These are phyloP conservation scores for Tetranychus cinnabarinus DNA, from an alignment of 1,140 invertebrate genomes.

Conservation along the genomic window DNA sequence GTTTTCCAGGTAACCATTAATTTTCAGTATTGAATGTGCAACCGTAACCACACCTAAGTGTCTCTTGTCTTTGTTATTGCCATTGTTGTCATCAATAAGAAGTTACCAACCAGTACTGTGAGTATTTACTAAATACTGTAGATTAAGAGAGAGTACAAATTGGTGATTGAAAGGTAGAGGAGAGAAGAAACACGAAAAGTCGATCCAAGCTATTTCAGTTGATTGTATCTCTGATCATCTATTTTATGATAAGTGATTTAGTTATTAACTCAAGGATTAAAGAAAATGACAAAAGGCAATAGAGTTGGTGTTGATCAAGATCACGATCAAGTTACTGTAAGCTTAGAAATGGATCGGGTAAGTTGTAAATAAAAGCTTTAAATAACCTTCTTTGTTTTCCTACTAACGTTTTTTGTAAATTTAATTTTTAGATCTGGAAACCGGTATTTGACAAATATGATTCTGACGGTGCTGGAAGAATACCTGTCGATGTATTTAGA, in stretches of 20 bases:
- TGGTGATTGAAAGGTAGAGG: not conserved
- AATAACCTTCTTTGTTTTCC: not conserved
- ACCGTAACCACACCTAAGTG: too few relatives aligned
- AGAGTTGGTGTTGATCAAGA: not conserved
- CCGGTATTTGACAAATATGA: slow-evolving; percentile 33
- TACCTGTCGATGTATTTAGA: slow-evolving; percentile 41
- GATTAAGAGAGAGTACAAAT: not conserved
- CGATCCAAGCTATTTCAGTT: not conserved
- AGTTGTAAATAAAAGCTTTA: not conserved
- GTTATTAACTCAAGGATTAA: not conserved
- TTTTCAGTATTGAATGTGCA: too few relatives aligned
- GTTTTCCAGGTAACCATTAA: too few relatives aligned
- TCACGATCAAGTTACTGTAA: not conserved
- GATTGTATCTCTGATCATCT: not conserved
- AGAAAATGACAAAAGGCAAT: not conserved
- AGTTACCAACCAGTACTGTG: not conserved
- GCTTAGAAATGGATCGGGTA: not conserved
- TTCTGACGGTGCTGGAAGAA: slow-evolving; percentile 40
- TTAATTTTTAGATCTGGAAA: slow-evolving; percentile 3
- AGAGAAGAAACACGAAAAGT: not conserved
- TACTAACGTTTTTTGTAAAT: not conserved
- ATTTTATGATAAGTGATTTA: not conserved
- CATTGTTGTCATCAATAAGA: not conserved
- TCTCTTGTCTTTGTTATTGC: not conserved
- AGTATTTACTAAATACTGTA: not conserved